phyloP scores from a whole-genome alignment of 2,113 vertebrate species.

The Alethe castanea region DNA sequence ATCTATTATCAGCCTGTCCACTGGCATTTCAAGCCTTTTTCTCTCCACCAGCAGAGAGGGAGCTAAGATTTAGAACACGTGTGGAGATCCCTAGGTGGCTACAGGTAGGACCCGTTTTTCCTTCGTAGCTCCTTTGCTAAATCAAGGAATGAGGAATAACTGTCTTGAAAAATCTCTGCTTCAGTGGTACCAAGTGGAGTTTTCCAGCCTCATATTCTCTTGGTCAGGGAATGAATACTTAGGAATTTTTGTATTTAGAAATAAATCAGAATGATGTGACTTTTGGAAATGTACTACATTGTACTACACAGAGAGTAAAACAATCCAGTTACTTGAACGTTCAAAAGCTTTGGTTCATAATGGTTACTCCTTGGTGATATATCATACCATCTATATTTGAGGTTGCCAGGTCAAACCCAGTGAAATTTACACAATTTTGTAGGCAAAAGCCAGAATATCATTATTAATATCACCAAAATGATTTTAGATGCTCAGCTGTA shows the following conservation, averaged over 20 bases:
- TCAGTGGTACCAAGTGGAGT: background rate
- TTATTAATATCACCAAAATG: background rate
- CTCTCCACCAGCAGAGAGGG: background rate
- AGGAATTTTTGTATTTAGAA: background rate
- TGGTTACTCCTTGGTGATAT: background rate
- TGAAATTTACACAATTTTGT: background rate
- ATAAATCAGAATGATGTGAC: background rate
- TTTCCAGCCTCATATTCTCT: background rate
- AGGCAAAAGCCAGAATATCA: background rate
- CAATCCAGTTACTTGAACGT: background rate
- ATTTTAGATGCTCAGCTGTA: background rate
- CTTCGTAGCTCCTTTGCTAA: background rate
- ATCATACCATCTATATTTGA: accelerated
- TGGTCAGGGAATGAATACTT: background rate
- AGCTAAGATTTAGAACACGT: background rate
- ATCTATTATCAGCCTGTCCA: too few species aligned
- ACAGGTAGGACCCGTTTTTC: background rate
- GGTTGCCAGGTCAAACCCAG: background rate
- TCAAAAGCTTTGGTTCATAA: background rate
- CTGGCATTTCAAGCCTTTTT: background rate
- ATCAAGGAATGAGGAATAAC: background rate
- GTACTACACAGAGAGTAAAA: background rate
- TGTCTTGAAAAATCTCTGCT: background rate
- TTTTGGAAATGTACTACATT: background rate
- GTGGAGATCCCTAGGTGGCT: background rate